A percentile compares a stretch with the other conserved stretches of the same genome.
phyloP scores from a whole-genome alignment of 2,888 invertebrate genomes.

The Panopea generosa region DNA sequence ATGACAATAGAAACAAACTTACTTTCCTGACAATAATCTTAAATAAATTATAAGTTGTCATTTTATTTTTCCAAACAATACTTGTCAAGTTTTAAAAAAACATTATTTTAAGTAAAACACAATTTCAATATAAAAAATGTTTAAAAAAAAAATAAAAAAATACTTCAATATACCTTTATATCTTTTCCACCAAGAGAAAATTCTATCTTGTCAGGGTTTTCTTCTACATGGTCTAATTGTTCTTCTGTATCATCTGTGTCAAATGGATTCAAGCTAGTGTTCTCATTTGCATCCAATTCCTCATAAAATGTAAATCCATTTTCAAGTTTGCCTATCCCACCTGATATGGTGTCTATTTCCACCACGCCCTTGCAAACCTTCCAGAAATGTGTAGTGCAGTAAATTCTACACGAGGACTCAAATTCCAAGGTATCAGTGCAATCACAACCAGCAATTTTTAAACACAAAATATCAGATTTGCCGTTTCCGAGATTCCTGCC shows the following conservation, averaged over 20 bases:
- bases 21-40: too few relatives aligned
- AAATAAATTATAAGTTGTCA: too few relatives aligned
- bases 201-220: constrained; percentile 38
- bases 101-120: too few relatives aligned
- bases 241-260: constrained; percentile 31
- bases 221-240: neutral
- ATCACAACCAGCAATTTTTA: constrained; percentile 82
- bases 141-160: constrained; percentile 1
- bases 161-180: constrained; percentile 44
- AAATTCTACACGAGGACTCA: constrained; percentile 77
- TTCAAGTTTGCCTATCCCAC: constrained; percentile 78
- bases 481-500: constrained; percentile 81
- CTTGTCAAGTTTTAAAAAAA: too few relatives aligned
- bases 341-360: constrained; percentile 81
- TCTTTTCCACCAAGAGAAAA: constrained; percentile 59
- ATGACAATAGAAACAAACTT: too few relatives aligned
- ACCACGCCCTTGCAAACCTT: constrained; percentile 78
- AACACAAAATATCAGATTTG: constrained; percentile 80
- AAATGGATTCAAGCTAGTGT: constrained; percentile 56
- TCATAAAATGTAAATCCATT: constrained; percentile 76
- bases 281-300: constrained; percentile 58
- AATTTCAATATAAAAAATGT: too few relatives aligned
- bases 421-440: constrained; percentile 80
- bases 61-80: too few relatives aligned
- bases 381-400: constrained; percentile 79